Conservation (phyloP, 2,797 vertebrate species). For the Acanthopagrus latus region DNA sequence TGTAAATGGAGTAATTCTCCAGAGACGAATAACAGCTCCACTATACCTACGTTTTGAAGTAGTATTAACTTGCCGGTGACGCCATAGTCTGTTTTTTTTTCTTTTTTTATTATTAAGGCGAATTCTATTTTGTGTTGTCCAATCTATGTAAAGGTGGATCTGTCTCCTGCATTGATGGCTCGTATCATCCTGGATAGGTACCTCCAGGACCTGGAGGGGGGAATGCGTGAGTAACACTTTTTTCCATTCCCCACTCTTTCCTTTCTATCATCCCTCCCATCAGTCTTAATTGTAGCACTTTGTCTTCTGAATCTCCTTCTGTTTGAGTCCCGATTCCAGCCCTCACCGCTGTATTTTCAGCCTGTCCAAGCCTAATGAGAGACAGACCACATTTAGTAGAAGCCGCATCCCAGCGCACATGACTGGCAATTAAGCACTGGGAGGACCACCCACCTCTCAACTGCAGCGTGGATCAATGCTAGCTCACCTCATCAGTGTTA, state of each 20-base stretch:
- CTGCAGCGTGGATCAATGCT: constrained; percentile 84
- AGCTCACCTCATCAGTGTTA: constrained; percentile 84
- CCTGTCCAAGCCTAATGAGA: constrained; percentile 82
- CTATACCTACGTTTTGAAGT: constrained; percentile 38
- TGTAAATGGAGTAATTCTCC: constrained; percentile 56
- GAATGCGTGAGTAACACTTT: constrained; percentile 88
- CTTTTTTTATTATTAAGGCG: constrained; percentile 49
- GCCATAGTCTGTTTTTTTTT: background rate
- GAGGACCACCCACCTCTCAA: constrained; percentile 87
- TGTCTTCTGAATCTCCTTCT: constrained; percentile 69
- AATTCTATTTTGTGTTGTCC: constrained; percentile 36
- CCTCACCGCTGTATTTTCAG: constrained; percentile 75
- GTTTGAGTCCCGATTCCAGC: constrained; percentile 60
- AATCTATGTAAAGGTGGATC: constrained; percentile 88
- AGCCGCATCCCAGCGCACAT: constrained; percentile 82
- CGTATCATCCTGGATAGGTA: constrained; percentile 94
- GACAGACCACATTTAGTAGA: constrained; percentile 83
- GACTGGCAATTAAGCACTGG: constrained; percentile 87
- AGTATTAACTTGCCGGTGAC: constrained; percentile 34
- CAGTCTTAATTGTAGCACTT: constrained; percentile 76
- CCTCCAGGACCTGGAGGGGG: constrained; percentile 89
- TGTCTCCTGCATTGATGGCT: constrained; percentile 96
- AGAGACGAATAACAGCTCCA: constrained; percentile 44
- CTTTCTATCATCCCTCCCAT: constrained; percentile 61
- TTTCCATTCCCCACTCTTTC: constrained; percentile 60